Percentiles rank a stretch among this genome's conserved stretches.
These are phyloP conservation scores for Monodelphis domestica DNA, from an alignment of 2,797 vertebrate genomes.

Conservation along the genomic window DNA sequence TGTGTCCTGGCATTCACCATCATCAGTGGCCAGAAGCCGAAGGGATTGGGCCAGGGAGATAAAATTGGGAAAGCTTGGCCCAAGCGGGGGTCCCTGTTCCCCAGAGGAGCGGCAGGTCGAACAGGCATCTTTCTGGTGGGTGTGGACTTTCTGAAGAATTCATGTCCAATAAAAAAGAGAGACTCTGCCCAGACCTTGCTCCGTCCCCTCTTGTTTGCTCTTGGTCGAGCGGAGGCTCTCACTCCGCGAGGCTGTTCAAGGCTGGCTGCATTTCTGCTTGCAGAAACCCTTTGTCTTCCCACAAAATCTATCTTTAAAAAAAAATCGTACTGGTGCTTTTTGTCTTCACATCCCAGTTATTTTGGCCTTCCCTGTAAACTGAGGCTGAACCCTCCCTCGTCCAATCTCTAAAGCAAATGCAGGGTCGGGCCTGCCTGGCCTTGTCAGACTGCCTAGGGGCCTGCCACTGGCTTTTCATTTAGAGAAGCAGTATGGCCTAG, in stretches of 20 bases:
- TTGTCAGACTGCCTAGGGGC: not conserved
- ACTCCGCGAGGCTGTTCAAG: not conserved
- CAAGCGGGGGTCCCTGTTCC: not conserved
- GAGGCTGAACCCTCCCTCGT: not conserved
- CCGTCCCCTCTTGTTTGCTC: not conserved
- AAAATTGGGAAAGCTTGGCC: not conserved
- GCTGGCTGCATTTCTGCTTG: not conserved
- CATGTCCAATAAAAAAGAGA: constrained; percentile 72
- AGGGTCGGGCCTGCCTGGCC: not conserved
- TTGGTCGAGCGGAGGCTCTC: not conserved
- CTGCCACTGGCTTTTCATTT: not conserved
- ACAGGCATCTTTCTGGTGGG: constrained; percentile 8
- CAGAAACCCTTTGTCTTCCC: not conserved
- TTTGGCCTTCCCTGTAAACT: not conserved
- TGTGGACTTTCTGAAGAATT: constrained; percentile 67
- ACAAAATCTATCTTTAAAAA: not conserved
- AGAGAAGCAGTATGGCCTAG: not conserved
- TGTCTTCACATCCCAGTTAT: not conserved
- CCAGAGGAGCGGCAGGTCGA: not conserved
- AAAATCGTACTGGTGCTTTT: not conserved
- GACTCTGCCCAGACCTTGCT: not conserved
- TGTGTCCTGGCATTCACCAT: not conserved
- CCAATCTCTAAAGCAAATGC: not conserved
- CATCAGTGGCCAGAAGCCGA: not conserved
- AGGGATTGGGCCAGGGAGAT: not conserved